Conservation (phyloP, 2,113 vertebrate species). For the Petaurus breviceps region DNA sequence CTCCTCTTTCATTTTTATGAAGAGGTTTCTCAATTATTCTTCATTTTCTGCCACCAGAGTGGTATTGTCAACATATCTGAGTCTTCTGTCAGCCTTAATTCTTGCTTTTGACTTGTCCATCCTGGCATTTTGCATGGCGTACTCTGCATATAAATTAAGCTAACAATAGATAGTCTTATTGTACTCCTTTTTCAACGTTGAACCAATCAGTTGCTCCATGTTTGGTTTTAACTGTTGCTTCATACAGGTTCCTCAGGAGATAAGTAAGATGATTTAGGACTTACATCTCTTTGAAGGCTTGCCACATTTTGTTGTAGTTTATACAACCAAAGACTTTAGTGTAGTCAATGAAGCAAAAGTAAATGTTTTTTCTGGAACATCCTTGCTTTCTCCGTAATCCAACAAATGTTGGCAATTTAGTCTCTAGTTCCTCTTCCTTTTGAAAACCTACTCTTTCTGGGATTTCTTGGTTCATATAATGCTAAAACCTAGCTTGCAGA, state of each 20-base stretch:
- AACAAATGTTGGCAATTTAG: background rate
- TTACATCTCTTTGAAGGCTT: background rate
- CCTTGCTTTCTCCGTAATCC: background rate
- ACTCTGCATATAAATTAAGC: background rate
- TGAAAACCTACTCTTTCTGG: background rate
- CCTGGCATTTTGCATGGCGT: background rate
- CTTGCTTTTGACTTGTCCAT: background rate
- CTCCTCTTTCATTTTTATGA: background rate
- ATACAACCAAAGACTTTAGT: background rate
- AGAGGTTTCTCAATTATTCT: background rate
- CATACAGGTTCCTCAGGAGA: background rate
- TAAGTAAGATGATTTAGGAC: background rate
- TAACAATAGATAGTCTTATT: background rate
- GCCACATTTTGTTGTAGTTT: background rate
- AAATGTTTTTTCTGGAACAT: background rate
- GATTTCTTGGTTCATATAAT: background rate
- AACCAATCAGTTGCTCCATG: background rate
- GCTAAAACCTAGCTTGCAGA: background rate
- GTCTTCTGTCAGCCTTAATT: background rate
- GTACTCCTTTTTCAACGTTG: background rate
- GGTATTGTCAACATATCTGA: background rate
- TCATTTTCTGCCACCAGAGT: background rate
- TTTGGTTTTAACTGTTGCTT: background rate
- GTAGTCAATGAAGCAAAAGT: background rate
- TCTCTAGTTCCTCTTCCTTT: background rate